Percentiles rank a stretch among this genome's conserved stretches.
Evolutionary conservation across 2,797 vertebrate genomes (phyloP).

Genomic region (Champsocephalus gunnari): DNA sequence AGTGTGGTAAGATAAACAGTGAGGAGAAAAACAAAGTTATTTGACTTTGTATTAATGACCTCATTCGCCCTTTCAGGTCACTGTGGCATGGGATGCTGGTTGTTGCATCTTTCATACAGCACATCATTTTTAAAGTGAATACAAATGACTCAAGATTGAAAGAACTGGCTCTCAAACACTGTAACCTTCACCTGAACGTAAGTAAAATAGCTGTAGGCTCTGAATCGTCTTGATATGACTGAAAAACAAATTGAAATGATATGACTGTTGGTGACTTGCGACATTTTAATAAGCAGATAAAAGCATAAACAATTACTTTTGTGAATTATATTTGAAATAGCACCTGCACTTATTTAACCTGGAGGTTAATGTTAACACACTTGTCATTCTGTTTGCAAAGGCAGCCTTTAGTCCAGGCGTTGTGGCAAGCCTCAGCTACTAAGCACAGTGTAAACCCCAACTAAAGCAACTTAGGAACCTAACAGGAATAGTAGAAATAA

Average conservation of each 20-base stretch:
- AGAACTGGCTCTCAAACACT: constrained; percentile 76
- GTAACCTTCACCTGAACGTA: constrained; percentile 76
- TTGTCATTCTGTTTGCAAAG: background rate
- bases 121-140: constrained; percentile 65
- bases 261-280: background rate
- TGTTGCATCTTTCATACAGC: constrained; percentile 80
- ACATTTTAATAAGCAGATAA: too few species aligned
- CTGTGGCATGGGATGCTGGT: constrained; percentile 77
- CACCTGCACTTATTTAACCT: background rate
- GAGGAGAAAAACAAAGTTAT: too few species aligned
- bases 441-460: too few species aligned
- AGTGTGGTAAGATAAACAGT: background rate
- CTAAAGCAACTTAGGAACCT: too few species aligned
- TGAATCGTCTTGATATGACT: background rate
- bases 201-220: constrained; percentile 16
- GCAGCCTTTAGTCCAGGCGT: too few species aligned
- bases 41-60: background rate
- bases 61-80: constrained; percentile 49
- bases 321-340: background rate
- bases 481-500: background rate
- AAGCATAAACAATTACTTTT: too few species aligned
- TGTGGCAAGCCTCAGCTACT: background rate
- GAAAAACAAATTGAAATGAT: background rate
- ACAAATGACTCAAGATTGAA: constrained; percentile 41
- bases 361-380: background rate